Percentiles rank a stretch among this genome's conserved stretches.
phyloP scores from a whole-genome alignment of 2,888 invertebrate species.

The Drosophila infuscata region DNA sequence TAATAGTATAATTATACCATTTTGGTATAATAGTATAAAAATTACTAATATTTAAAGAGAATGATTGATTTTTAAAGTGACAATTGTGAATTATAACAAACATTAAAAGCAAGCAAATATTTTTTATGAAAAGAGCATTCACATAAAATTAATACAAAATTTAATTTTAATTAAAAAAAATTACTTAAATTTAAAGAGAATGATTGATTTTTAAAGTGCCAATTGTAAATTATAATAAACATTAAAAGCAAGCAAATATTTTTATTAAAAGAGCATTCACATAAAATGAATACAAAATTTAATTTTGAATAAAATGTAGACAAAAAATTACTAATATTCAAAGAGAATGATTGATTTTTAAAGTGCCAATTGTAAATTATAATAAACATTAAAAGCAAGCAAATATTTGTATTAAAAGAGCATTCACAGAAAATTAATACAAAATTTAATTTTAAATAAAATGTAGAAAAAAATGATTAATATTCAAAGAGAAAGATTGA shows the following conservation, averaged over 20 bases:
- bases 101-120: background rate
- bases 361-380: constrained; percentile 16
- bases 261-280: background rate
- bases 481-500: constrained; percentile 9
- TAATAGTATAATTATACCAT: too few species aligned
- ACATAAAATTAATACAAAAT: background rate
- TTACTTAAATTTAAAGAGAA: too few species aligned
- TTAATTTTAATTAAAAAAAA: background rate
- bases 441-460: background rate
- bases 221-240: background rate
- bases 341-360: constrained; percentile 21
- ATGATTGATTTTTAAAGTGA: too few species aligned
- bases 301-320: background rate
- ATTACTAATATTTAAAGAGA: too few species aligned
- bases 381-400: background rate
- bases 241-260: background rate
- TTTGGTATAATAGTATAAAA: too few species aligned
- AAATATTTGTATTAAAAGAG: background rate
- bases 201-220: too few species aligned
- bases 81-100: background rate
- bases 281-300: background rate
- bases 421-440: background rate
- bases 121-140: background rate
- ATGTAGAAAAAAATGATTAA: background rate
- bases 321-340: too few species aligned